Base-by-base conservation (phyloP, 2,113 vertebrate species). In the Eudyptes chrysolophus region DNA sequence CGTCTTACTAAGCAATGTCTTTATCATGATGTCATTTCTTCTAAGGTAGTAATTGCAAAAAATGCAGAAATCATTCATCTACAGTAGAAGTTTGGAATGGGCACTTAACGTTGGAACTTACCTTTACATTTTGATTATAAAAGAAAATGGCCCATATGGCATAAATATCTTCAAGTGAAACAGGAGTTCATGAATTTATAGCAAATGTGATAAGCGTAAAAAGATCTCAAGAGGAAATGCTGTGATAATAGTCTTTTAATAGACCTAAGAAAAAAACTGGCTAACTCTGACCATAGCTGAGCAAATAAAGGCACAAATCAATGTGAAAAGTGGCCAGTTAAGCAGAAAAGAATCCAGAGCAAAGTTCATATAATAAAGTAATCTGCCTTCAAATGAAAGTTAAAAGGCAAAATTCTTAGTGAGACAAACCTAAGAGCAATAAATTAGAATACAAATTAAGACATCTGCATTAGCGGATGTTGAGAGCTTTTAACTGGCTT, bases 161-260 rank as follows among this genome's bases (percentile, higher is more conserved):
- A 84, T 89, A 97, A 95, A 95, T 96, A 96, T 74, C 91, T 62
- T 84, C 17, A 76, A 97, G 58, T 58, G 66, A 96, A 96, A 95
- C 79, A 40, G 29, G 60, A 97, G 82, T 92, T 83, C 84, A 81
- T 84, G 38, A 95, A 88, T 95, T 96, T 94, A 96, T 93, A 88
- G 92, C 68, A 75, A 71, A n/a, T 74, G 74, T 80, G 93, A 81
- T 94, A 92, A 86, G 55, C 75, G 44, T 80, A 93, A 88, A 93
- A 92, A 71, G 75, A 90, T 42, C 70, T 94, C 78, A 66, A 77
- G 55, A 96, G 68, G 46, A 97, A 94, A 94, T 75, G 51, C 48
- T 80, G 36, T 16, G 48, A 61, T 94, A 95, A 97, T 88, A 75
- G 66, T 57, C 75, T 84, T 95, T 86, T 90, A 97, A 97, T 75